phyloP scores from a whole-genome alignment of 2,113 vertebrate genomes.

The Octodon degus region DNA sequence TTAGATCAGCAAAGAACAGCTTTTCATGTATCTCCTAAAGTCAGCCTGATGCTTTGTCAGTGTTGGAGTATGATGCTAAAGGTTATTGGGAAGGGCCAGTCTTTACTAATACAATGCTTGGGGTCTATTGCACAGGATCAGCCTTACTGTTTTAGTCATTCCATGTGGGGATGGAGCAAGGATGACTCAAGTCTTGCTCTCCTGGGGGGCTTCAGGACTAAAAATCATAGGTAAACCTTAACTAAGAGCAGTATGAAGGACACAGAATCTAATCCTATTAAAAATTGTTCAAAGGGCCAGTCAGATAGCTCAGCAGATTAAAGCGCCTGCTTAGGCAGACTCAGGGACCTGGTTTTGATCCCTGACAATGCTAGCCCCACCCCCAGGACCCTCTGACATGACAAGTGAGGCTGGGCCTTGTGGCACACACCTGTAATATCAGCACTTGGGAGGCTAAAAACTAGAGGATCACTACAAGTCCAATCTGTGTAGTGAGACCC shows the following conservation, averaged over 20 bases:
- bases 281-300: background rate
- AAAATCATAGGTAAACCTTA: background rate
- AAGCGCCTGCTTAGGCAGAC: too few relatives aligned
- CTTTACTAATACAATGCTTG: constrained; percentile 76
- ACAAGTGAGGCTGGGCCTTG: too few relatives aligned
- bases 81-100: constrained; percentile 92
- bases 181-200: background rate
- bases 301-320: too few relatives aligned
- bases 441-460: too few relatives aligned
- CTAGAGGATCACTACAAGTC: too few relatives aligned
- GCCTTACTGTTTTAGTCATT: constrained; percentile 91
- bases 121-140: constrained; percentile 93
- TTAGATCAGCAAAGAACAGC: constrained; percentile 93
- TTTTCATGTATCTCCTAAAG: constrained; percentile 94
- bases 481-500: too few relatives aligned
- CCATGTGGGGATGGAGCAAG: constrained; percentile 90
- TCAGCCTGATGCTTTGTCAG: constrained; percentile 93
- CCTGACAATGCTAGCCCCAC: too few relatives aligned
- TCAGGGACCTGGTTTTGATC: too few relatives aligned
- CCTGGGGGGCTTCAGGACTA: background rate
- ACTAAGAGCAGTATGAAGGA: background rate
- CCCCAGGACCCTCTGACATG: too few relatives aligned
- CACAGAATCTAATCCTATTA: background rate
- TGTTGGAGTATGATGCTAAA: constrained; percentile 94
- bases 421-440: too few relatives aligned